phyloP scores from a whole-genome alignment of 2,888 invertebrate genomes.

The Buathra laborator region DNA sequence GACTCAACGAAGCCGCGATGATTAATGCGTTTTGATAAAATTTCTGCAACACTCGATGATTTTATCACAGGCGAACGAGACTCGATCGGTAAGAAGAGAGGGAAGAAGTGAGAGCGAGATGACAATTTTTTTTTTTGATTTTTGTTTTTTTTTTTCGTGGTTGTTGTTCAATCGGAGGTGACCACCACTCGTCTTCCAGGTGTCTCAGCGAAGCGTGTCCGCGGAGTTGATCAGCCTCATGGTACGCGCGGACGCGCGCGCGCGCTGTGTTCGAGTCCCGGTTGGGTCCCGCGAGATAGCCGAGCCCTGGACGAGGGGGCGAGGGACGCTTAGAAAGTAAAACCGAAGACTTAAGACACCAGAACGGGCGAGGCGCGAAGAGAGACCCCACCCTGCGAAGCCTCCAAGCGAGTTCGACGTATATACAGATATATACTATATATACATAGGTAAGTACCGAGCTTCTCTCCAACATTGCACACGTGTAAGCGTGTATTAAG shows the following conservation, averaged over 20 bases:
- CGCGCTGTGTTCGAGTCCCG: slow-evolving; percentile 39
- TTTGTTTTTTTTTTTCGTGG: slow-evolving; percentile 26
- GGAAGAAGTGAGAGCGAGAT: slow-evolving; percentile 54
- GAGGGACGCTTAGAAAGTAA: slow-evolving; percentile 83
- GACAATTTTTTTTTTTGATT: slow-evolving; percentile 31
- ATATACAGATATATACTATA: slow-evolving; percentile 13
- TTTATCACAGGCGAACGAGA: background rate
- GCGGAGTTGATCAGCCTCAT: slow-evolving; percentile 47
- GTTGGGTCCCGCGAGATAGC: slow-evolving; percentile 37
- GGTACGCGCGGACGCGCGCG: slow-evolving; percentile 40
- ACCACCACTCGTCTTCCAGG: slow-evolving; percentile 67
- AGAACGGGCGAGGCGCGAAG: slow-evolving; percentile 76
- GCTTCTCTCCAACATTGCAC: slow-evolving; percentile 69
- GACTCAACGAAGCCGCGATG: background rate
- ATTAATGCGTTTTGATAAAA: background rate
- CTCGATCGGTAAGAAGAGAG: slow-evolving; percentile 10
- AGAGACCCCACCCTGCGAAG: slow-evolving; percentile 81
- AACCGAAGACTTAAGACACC: slow-evolving; percentile 79
- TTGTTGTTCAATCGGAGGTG: slow-evolving; percentile 54
- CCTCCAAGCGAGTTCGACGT: slow-evolving; percentile 64
- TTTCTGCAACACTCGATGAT: background rate
- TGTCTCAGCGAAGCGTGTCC: slow-evolving; percentile 67
- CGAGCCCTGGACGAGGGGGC: slow-evolving; percentile 52
- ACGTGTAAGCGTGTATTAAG: slow-evolving; percentile 52
- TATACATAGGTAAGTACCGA: slow-evolving; percentile 50